phyloP scores from a whole-genome alignment of 1,140 invertebrate genomes.

The Neelides sp. region DNA sequence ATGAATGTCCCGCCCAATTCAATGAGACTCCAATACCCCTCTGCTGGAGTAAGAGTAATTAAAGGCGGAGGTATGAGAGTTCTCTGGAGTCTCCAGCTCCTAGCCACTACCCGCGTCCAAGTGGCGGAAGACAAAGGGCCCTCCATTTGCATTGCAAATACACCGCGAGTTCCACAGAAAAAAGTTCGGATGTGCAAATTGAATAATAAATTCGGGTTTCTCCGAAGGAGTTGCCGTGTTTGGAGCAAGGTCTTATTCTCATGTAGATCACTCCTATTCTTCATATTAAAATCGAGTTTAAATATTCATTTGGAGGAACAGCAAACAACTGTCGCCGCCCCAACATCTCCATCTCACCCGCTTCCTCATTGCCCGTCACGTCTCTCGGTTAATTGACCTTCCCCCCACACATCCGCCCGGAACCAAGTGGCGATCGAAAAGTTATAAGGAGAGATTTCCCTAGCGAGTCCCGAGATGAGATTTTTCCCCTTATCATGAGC shows the following conservation, averaged over 20 bases:
- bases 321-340: not conserved
- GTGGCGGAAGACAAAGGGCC: slow-evolving; percentile 22
- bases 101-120: too few species aligned
- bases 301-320: slow-evolving; percentile 24
- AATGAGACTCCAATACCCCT: too few species aligned
- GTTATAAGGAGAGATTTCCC: slow-evolving; percentile 26
- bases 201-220: slow-evolving; percentile 28
- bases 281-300: too few species aligned
- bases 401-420: not conserved
- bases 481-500: slow-evolving; percentile 13
- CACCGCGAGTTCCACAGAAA: slow-evolving; percentile 20
- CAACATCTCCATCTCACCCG: not conserved
- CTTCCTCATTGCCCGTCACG: not conserved
- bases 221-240: not conserved
- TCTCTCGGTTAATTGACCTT: not conserved
- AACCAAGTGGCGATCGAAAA: slow-evolving; percentile 27
- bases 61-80: too few species aligned
- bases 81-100: too few species aligned
- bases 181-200: slow-evolving; percentile 29
- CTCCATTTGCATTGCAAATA: slow-evolving; percentile 29
- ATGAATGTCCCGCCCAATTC: too few species aligned
- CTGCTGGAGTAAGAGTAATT: too few species aligned
- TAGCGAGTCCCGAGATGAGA: slow-evolving; percentile 24
- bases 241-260: not conserved
- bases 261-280: too few species aligned